Base-by-base conservation (phyloP, 37 sponge, comb jelly and placozoan genomes). In the Hormiphora californensis region DNA sequence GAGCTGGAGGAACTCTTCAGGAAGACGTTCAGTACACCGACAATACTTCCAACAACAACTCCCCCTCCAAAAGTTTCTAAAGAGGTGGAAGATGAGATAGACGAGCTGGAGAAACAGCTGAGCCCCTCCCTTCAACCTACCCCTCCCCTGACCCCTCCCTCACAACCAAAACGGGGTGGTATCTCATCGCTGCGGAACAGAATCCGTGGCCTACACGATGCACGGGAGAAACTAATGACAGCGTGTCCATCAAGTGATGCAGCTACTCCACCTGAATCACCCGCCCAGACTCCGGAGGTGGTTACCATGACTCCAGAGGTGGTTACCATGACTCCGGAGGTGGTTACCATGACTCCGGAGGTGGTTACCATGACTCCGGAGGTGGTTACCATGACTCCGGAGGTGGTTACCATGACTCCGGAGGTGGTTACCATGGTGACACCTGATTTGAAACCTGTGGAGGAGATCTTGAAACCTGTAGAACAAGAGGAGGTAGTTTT, bases 181-280 rank as follows among this genome's bases (percentile, higher is more conserved):
- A n/a, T n/a, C 81, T 73, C 81, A 1, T 73, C 81, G 19, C 81
- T 73, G 39, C 41, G 81, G 35, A 46, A 73, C 23, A 73, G 43
- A 46, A 39, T 73, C 44, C 7, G 81, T 1, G 81, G 81, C 25
- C 81, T 73, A 4, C 81, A 73, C 81, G 43, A 36, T 33, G 81
- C 81, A 5, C 11, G 44, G 46, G 81, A 73, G 35, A 73, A 73
- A 28, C 81, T 73, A 28, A 73, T 39, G 81, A 36, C 81, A 28
- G 81, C 81, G 27, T 41, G 41, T 21, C 81, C 81, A 19, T 7
- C n/a, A n/a, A n/a, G n/a, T n/a, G n/a, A n/a, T n/a, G n/a, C n/a
- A n/a, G n/a, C 25, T 30, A 57, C 59, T 4, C 59, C 59, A 57
- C 59, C 11, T 28, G 21, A 57, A 12, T 4, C 17, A 4, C 28